Evolutionary conservation across 2,797 vertebrate genomes (phyloP), one percentile per base, ranked within the genome.

Genomic region (Bovichtus diacanthus): DNA sequence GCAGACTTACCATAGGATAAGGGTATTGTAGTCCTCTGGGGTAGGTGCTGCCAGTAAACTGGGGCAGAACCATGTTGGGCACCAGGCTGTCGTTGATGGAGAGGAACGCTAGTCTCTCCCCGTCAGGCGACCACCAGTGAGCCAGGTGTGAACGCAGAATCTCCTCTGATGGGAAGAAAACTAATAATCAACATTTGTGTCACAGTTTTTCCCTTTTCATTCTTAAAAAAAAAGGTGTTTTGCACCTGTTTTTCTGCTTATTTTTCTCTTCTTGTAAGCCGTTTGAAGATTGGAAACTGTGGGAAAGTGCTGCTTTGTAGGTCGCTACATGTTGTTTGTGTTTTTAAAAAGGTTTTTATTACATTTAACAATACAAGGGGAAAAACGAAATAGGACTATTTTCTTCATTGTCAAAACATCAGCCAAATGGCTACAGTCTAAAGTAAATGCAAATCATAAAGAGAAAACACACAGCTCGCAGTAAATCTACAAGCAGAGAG

Each of bases 61-160:
- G 95, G 25, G 98, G 96, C 73, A 99, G 94, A 16, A 94, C 86
- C 97, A 98, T 97, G 83, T 94, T 98, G 9, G 98, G 97, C 5
- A 99, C 98, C 90, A 96, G 84, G 0, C 95, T 95, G 90, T 98
- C 96, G 79, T 99, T 97, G 73, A 99, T 95, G 88, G 95, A 96
- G 88, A 99, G 94, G 89, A 97, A 99, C 0, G 98, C 98, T 89
- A 99, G 90, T 4, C 96, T 95, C 82, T 98, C 97, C 73, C 97
- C 98, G 0, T 99, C 97, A 25, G 97, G 98, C 43, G 98, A 99
- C 98, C 97, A 99, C 98, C 98, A 99, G 92, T 99, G 97, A 68
- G 97, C 95, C 78, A 98, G 41, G 15, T 98, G 96, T 21, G 96
- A 97, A 53, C 87, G 93, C 78, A 99, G 96, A 41, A 99, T 87